These are phyloP conservation scores for Linnaemya vulpina DNA, from an alignment of 2,888 invertebrate species.

Conservation along the genomic window DNA sequence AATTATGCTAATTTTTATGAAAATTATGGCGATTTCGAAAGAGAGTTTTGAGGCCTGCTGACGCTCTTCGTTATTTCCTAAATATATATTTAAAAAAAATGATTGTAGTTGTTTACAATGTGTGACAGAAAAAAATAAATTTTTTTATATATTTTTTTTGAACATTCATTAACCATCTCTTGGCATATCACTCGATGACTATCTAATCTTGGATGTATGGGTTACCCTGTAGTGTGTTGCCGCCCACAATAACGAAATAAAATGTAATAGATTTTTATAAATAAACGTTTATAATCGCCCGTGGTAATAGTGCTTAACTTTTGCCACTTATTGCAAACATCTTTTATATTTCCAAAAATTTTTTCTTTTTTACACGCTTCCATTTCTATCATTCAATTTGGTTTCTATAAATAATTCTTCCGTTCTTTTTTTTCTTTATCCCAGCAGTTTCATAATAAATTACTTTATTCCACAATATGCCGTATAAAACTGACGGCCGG, in stretches of 20 bases:
- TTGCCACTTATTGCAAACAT: neutral
- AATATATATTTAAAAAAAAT: too few relatives aligned
- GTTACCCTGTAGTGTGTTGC: neutral
- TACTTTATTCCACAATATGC: neutral
- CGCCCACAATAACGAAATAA: neutral
- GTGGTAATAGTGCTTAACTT: neutral
- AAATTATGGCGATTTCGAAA: too few relatives aligned
- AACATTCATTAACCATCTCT: too few relatives aligned
- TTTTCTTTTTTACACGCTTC: neutral
- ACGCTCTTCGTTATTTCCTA: too few relatives aligned
- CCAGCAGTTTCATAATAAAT: conserved; percentile 12
- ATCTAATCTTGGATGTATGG: too few relatives aligned
- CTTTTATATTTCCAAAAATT: neutral
- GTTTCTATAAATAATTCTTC: neutral
- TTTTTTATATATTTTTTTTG: too few relatives aligned
- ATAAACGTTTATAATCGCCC: neutral
- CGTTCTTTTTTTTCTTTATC: too few relatives aligned
- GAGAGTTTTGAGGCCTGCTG: too few relatives aligned
- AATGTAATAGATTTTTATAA: neutral
- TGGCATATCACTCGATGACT: too few relatives aligned
- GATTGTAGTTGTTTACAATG: too few relatives aligned
- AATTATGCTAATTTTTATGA: too few relatives aligned
- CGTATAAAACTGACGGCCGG: neutral
- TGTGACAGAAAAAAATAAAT: too few relatives aligned
- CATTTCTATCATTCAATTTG: neutral